A percentile compares a stretch with the other conserved stretches of the same genome.
These are phyloP conservation scores for Chrysogorgia sp. DNA, from an alignment of 92 coral and sea anemone species.

Conservation along the genomic window DNA sequence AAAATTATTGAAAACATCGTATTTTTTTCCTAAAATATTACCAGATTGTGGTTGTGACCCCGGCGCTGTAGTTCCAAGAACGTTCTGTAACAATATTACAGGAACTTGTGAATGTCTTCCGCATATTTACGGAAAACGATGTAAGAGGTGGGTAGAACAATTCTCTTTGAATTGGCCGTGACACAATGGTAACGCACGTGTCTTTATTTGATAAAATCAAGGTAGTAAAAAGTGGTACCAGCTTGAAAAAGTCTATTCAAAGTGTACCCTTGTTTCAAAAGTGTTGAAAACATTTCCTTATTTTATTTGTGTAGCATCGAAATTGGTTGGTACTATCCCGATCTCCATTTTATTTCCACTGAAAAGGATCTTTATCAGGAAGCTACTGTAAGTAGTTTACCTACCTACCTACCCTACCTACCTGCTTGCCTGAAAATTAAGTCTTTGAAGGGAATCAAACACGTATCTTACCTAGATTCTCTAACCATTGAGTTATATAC, in stretches of 20 bases:
- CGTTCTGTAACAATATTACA: slow-evolving; percentile 72
- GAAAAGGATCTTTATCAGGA: slow-evolving; percentile 62
- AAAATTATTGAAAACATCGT: too few relatives aligned
- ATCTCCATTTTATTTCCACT: slow-evolving; percentile 64
- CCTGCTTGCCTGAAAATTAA: too few relatives aligned
- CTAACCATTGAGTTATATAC: too few relatives aligned
- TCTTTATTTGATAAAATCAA: too few relatives aligned
- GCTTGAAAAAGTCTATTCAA: too few relatives aligned
- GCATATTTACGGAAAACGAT: slow-evolving; percentile 62
- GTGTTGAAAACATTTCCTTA: too few relatives aligned
- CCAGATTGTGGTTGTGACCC: slow-evolving; percentile 82
- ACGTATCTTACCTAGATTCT: too few relatives aligned
- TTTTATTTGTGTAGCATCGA: slow-evolving; percentile 51
- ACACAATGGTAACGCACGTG: too few relatives aligned
- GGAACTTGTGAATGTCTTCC: slow-evolving; percentile 84
- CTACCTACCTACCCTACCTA: neutral
- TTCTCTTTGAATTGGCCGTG: neutral
- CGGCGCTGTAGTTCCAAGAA: slow-evolving; percentile 67
- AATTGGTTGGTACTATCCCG: slow-evolving; percentile 72
- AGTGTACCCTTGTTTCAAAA: too few relatives aligned
- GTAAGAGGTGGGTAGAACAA: slow-evolving; percentile 55
- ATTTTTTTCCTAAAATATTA: neutral
- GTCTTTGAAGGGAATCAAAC: too few relatives aligned
- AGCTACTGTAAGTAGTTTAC: slow-evolving; percentile 62
- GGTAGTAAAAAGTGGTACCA: too few relatives aligned